A percentile compares a stretch with the other conserved stretches of the same genome.
Conservation (phyloP, 2,797 vertebrate genomes). For the Corythornis leucogaster region DNA sequence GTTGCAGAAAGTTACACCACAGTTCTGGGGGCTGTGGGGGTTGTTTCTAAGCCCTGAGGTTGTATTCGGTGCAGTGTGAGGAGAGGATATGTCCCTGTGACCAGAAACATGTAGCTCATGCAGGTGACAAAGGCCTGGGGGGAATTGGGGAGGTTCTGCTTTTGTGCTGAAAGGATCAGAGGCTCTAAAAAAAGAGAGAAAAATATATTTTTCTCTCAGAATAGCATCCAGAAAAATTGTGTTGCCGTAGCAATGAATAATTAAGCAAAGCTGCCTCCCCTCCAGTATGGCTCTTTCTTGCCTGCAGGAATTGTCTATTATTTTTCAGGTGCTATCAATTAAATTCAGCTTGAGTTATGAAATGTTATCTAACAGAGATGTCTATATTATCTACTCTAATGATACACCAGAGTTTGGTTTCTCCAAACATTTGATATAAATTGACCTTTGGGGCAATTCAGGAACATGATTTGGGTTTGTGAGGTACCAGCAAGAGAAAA, state of each 20-base stretch:
- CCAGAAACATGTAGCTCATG: rapidly evolving
- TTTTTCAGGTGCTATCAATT: conserved; percentile 5
- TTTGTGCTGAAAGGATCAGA: background rate
- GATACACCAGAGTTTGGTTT: background rate
- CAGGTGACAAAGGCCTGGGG: background rate
- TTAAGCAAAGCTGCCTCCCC: conserved; percentile 3
- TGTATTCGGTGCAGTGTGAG: background rate
- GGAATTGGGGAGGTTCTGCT: rapidly evolving
- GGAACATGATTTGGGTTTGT: background rate
- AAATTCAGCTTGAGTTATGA: background rate
- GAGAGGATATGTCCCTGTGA: background rate
- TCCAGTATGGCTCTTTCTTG: background rate
- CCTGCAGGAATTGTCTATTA: background rate
- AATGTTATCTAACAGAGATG: background rate
- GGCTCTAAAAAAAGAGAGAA: background rate
- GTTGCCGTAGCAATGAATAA: background rate
- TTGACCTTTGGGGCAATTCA: background rate
- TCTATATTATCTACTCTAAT: background rate
- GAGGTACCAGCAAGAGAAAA: background rate
- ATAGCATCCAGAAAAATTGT: background rate
- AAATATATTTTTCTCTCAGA: background rate
- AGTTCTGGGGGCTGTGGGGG: too few species aligned
- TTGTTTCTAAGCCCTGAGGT: background rate
- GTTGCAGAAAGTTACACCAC: background rate
- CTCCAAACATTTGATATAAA: background rate